A percentile compares a stretch with the other conserved stretches of the same genome.
These are phyloP conservation scores for Cebidichthys violaceus DNA, from an alignment of 2,113 vertebrate species.

Conservation along the genomic window DNA sequence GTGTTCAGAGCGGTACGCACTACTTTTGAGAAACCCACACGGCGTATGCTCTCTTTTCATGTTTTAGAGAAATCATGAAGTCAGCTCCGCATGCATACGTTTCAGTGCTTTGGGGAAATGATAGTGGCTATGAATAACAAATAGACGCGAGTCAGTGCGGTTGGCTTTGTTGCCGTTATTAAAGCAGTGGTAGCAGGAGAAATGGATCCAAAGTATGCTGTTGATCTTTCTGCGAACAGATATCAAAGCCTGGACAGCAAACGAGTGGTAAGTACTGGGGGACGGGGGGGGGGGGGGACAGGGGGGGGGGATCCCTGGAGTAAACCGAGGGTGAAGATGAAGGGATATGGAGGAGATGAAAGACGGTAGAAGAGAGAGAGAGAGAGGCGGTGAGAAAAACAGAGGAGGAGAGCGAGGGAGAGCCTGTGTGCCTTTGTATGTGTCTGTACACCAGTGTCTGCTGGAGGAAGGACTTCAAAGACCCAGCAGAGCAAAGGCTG, in stretches of 20 bases:
- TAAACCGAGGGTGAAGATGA: slow-evolving; percentile 78
- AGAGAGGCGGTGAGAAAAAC: slow-evolving; percentile 51
- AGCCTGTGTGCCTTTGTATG: slow-evolving; percentile 64
- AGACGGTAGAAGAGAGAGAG: slow-evolving; percentile 47
- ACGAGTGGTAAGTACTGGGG: slow-evolving; percentile 68
- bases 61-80: slow-evolving; percentile 69
- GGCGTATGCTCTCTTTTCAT: slow-evolving; percentile 66
- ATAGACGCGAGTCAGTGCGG: slow-evolving; percentile 73
- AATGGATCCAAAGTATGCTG: slow-evolving; percentile 68
- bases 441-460: slow-evolving; percentile 65
- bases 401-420: slow-evolving; percentile 37
- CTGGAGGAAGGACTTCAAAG: slow-evolving; percentile 79
- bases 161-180: slow-evolving; percentile 69
- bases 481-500: slow-evolving; percentile 73
- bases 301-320: slow-evolving; percentile 73
- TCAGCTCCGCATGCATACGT: slow-evolving; percentile 71
- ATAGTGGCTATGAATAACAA: slow-evolving; percentile 82
- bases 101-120: slow-evolving; percentile 77
- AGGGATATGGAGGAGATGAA: slow-evolving; percentile 78
- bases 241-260: slow-evolving; percentile 81
- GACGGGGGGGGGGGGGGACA: slow-evolving; percentile 69
- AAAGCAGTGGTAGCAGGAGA: slow-evolving; percentile 70
- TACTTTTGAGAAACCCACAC: slow-evolving; percentile 67
- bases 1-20: slow-evolving; percentile 52
- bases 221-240: slow-evolving; percentile 72